Percentiles rank a stretch among this genome's conserved stretches.
Evolutionary conservation across 2,113 vertebrate genomes (phyloP).

Genomic region (Clarias gariepinus): DNA sequence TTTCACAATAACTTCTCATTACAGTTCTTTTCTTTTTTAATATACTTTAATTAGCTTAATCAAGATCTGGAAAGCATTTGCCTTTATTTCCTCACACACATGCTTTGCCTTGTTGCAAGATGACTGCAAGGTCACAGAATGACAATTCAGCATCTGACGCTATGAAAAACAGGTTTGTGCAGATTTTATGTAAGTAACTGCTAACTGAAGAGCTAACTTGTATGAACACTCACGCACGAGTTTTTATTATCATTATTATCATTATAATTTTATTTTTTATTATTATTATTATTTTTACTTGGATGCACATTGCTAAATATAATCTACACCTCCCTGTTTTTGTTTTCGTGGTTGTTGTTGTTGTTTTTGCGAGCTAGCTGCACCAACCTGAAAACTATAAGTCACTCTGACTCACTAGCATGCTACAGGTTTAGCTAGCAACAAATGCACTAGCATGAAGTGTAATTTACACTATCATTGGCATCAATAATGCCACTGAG

Average conservation of each 20-base stretch:
- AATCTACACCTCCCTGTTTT: neutral
- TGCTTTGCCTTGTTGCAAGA: neutral
- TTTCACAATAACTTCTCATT: conserved; percentile 1
- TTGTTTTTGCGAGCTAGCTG: neutral
- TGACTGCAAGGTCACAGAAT: neutral
- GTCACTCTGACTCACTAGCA: neutral
- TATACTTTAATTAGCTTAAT: neutral
- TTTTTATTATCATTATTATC: too few species aligned
- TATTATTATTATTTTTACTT: too few species aligned
- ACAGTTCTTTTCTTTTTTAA: neutral
- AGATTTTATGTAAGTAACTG: neutral
- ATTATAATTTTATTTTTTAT: too few species aligned
- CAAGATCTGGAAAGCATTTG: neutral
- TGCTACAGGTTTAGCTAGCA: neutral
- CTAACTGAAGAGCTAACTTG: neutral
- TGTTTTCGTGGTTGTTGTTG: too few species aligned
- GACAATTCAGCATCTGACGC: neutral
- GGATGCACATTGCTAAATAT: neutral
- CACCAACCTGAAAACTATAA: neutral
- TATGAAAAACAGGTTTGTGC: neutral
- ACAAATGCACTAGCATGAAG: neutral
- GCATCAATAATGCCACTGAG: too few species aligned
- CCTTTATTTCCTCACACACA: neutral
- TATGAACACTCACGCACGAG: neutral
- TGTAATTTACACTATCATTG: neutral